Percentiles rank a stretch among this genome's conserved stretches.
Evolutionary conservation across 2,797 vertebrate species (phyloP).

Genomic region (Spheniscus humboldti): DNA sequence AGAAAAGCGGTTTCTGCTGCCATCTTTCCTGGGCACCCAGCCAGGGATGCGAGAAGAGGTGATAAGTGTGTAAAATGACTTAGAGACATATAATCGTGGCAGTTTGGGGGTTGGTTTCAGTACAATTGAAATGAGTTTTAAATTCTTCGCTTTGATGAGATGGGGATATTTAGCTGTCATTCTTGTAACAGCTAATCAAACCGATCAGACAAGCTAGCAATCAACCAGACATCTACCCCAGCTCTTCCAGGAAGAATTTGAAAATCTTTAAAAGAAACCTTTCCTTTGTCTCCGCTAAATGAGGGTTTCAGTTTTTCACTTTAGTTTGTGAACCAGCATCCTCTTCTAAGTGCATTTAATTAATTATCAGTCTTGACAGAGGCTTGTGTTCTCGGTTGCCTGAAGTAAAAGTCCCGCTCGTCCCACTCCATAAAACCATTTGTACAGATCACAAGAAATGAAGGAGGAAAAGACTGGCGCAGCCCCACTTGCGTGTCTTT

Average conservation of each 20-base stretch:
- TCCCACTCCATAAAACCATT: background rate
- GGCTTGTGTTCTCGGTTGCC: background rate
- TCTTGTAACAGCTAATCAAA: conserved; percentile 51
- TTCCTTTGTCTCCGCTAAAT: background rate
- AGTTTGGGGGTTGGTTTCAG: conserved; percentile 26
- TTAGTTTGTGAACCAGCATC: background rate
- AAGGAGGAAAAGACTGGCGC: background rate
- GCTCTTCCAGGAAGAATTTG: background rate
- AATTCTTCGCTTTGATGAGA: conserved; percentile 16
- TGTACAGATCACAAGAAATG: background rate
- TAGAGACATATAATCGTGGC: background rate
- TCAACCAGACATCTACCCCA: conserved; percentile 39
- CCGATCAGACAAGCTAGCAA: conserved; percentile 41
- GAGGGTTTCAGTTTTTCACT: background rate
- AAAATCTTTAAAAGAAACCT: conserved; percentile 17
- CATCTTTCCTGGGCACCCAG: conserved; percentile 16
- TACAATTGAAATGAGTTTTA: conserved; percentile 39
- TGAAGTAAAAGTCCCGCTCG: background rate
- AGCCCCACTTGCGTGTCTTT: background rate
- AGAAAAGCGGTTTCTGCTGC: background rate
- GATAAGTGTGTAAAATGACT: conserved; percentile 15
- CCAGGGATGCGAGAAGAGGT: background rate
- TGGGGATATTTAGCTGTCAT: conserved; percentile 51
- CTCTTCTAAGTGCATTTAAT: background rate
- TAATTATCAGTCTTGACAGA: background rate